Conservation (phyloP, 2,797 vertebrate species). For the Girardinus metallicus region DNA sequence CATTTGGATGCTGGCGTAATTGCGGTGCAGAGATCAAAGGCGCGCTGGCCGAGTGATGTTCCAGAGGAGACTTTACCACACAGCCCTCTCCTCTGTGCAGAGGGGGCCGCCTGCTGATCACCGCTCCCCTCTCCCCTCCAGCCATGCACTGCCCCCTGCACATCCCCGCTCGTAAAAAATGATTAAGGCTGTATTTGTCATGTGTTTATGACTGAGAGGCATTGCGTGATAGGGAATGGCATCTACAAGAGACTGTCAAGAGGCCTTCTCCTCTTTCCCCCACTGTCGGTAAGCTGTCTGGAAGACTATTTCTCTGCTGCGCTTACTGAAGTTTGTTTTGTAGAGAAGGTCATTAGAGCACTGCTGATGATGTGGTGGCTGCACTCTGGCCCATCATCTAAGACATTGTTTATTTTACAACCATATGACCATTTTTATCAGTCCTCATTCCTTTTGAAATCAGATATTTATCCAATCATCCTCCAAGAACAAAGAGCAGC, state of each 20-base stretch:
- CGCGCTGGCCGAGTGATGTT: slow-evolving; percentile 93
- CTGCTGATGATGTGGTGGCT: slow-evolving; percentile 72
- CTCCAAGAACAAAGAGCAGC: slow-evolving; percentile 31
- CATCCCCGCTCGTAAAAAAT: slow-evolving; percentile 99
- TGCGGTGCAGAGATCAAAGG: slow-evolving; percentile 98
- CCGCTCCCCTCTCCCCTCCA: slow-evolving; percentile 93
- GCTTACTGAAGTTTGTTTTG: slow-evolving; percentile 76
- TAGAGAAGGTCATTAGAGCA: slow-evolving; percentile 79
- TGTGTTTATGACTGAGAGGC: slow-evolving; percentile 98
- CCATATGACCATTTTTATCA: slow-evolving; percentile 26
- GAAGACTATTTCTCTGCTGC: slow-evolving; percentile 75
- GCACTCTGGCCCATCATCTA: slow-evolving; percentile 47
- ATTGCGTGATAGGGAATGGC: slow-evolving; percentile 94
- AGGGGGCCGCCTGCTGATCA: slow-evolving; percentile 85
- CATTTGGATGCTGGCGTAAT: slow-evolving; percentile 94
- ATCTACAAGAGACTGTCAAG: slow-evolving; percentile 88
- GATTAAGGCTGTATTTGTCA: slow-evolving; percentile 99
- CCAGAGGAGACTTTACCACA: slow-evolving; percentile 95
- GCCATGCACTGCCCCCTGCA: slow-evolving; percentile 95
- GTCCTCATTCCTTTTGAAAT: slow-evolving; percentile 42
- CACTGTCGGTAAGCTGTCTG: slow-evolving; percentile 61
- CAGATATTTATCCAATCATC: slow-evolving; percentile 44
- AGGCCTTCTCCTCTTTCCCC: slow-evolving; percentile 81
- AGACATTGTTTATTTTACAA: slow-evolving; percentile 55
- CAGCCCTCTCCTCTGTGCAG: slow-evolving; percentile 92